These are phyloP conservation scores for Excalfactoria chinensis DNA, from an alignment of 2,113 vertebrate genomes.

Conservation along the genomic window DNA sequence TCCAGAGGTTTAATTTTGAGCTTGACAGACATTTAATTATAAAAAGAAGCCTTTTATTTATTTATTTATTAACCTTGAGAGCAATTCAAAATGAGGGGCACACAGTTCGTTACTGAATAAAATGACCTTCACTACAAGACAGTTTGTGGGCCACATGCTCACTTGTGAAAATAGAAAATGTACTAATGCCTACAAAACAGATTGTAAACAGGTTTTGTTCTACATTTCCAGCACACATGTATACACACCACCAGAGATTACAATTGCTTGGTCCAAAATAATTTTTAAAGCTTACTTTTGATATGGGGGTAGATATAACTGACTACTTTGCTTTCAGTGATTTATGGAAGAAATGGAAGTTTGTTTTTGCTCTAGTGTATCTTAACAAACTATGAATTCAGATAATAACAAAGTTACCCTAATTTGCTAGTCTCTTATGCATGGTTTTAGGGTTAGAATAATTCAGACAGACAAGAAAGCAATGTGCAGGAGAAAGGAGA, in stretches of 20 bases:
- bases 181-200: neutral
- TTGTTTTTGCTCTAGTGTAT: neutral
- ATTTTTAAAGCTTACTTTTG: neutral
- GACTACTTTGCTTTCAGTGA: neutral
- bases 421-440: neutral
- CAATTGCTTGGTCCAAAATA: neutral
- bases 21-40: neutral
- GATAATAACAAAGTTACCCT: constrained; percentile 1
- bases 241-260: neutral
- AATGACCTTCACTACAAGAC: neutral
- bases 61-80: neutral
- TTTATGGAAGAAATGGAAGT: neutral
- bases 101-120: neutral
- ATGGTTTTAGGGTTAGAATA: neutral
- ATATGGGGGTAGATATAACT: neutral
- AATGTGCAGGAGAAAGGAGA: neutral
- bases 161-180: neutral
- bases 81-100: neutral
- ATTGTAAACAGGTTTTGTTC: neutral
- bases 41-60: neutral
- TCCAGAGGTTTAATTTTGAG: neutral
- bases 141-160: neutral
- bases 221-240: neutral
- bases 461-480: neutral
- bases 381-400: neutral